Conservation (phyloP, 2,113 vertebrate genomes). For the Halichoerus grypus region DNA sequence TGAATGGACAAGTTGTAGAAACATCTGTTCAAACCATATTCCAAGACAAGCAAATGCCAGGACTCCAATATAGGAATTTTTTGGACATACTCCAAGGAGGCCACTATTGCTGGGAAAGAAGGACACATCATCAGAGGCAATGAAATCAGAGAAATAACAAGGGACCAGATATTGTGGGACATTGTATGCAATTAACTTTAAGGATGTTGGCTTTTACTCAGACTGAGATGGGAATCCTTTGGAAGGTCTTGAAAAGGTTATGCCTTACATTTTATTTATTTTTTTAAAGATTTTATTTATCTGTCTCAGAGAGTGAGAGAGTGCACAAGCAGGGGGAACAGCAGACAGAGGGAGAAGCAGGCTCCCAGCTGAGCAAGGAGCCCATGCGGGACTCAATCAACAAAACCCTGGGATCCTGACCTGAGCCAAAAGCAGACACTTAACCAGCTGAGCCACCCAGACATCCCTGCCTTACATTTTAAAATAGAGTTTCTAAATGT, state of each 20-base stretch:
- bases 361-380: not conserved
- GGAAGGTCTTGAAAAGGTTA: not conserved
- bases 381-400: not conserved
- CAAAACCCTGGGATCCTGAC: not conserved
- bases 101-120: not conserved
- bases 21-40: not conserved
- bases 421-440: not conserved
- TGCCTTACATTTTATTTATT: not conserved
- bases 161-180: fast-evolving
- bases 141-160: not conserved
- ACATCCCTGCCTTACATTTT: not conserved
- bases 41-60: not conserved
- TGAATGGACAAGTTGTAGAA: not conserved
- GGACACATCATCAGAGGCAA: not conserved
- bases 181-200: not conserved
- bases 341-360: not conserved
- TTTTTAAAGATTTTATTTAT: not conserved
- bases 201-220: not conserved
- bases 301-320: not conserved
- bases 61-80: not conserved
- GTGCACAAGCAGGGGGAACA: not conserved
- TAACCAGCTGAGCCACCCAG: not conserved
- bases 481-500: not conserved
- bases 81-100: not conserved
- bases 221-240: not conserved